Conservation (phyloP, 1,140 invertebrate species). For the Sarcophaga peregrina region DNA sequence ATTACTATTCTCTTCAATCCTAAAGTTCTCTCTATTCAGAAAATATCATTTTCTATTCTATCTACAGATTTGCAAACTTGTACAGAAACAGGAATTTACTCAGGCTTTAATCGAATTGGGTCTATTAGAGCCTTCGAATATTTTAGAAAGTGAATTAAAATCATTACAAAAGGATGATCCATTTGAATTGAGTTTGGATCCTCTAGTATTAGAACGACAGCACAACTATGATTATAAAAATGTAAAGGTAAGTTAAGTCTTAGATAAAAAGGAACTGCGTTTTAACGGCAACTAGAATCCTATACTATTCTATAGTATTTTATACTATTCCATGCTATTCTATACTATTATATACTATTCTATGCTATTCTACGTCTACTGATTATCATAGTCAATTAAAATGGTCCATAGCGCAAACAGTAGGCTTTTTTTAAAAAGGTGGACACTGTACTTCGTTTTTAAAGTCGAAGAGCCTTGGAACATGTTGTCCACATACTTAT, state of each 20-base stretch:
- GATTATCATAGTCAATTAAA: no score
- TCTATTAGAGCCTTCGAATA: slow-evolving; percentile 65
- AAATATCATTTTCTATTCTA: background rate
- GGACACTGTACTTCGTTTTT: no score
- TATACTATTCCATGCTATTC: no score
- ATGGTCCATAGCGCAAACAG: no score
- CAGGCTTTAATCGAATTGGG: slow-evolving; percentile 70
- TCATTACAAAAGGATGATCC: slow-evolving; percentile 56
- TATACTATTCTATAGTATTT: background rate
- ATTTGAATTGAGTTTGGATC: slow-evolving; percentile 45
- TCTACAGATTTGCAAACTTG: slow-evolving; percentile 68
- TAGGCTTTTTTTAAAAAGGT: no score
- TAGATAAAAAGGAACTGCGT: no score
- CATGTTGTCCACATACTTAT: no score
- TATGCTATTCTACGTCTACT: no score
- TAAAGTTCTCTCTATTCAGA: background rate
- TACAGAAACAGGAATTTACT: slow-evolving; percentile 73
- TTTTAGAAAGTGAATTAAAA: slow-evolving; percentile 50
- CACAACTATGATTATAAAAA: slow-evolving; percentile 58
- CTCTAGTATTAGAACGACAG: slow-evolving; percentile 46
- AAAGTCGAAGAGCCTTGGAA: no score
- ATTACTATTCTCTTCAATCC: background rate
- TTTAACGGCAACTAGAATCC: background rate
- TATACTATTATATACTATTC: no score
- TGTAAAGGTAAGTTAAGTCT: slow-evolving; percentile 55